Base-by-base conservation (phyloP, 2,113 vertebrate species). In the Upupa epops region DNA sequence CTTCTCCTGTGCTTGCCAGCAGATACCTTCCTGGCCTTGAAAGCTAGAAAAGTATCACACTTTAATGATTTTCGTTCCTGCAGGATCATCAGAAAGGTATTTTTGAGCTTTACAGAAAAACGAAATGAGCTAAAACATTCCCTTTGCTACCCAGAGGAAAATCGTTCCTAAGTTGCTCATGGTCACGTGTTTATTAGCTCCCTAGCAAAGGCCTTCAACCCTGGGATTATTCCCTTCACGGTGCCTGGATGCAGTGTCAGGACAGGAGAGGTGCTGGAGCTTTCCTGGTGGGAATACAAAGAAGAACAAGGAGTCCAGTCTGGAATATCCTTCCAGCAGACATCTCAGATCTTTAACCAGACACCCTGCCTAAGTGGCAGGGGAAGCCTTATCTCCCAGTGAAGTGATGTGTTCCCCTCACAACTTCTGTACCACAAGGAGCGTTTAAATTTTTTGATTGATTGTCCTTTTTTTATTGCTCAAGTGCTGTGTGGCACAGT, bases 401-500 rank as follows among this genome's bases (percentile, higher is more conserved):
- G 2, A 37, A 82, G 65, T 29, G 32, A 93, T 78, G 81, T 87
- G 82, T 73, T 93, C 78, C 66, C 46, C 60, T 79, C 59, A 64
- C 86, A 79, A 22, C 45, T 81, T 88, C 51, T 55, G 25, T 85
- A 88, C 71, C 69, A 76, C 48, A 25, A 40, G 78, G 84, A 85
- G 86, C 93, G 90, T 95, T 83, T 90, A 28, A 59, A 90, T 95
- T 89, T 88, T 94, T 77, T 83, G 83, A 93, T 89, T 65, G 69
- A 95, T 96, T 83, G 76, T 89, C 58, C 51, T 89, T 18, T 93
- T 88, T n/a, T 85, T 87, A 83, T 87, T 91, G 91, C 74, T 96
- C 71, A 79, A 92, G 86, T 94, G 84, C 74, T 89, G 78, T 85
- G 86, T 92, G 94, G 90, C 66, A 40, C 52, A 92, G 79, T 85